Conservation (phyloP, 2,888 invertebrate genomes). For the Pediacus dermestoides region DNA sequence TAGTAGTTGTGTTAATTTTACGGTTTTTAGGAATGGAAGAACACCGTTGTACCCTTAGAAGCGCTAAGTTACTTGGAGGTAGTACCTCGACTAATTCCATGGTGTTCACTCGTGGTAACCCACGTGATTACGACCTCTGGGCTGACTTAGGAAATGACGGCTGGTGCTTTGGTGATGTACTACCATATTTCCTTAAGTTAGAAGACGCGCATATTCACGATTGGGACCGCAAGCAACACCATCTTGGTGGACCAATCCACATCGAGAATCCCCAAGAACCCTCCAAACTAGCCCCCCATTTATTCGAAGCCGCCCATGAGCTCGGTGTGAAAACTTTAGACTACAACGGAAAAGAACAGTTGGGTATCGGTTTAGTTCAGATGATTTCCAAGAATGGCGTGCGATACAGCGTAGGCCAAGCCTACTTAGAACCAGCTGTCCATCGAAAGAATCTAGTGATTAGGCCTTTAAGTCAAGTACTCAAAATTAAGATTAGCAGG, state of each 20-base stretch:
- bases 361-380: slow-evolving; percentile 62
- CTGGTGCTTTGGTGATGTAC: slow-evolving; percentile 69
- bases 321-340: slow-evolving; percentile 59
- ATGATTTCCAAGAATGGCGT: slow-evolving; percentile 63
- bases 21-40: slow-evolving; percentile 31
- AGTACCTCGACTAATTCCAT: slow-evolving; percentile 77
- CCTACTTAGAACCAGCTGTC: slow-evolving; percentile 59
- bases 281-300: slow-evolving; percentile 35
- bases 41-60: slow-evolving; percentile 33
- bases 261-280: slow-evolving; percentile 46
- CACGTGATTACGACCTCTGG: slow-evolving; percentile 75
- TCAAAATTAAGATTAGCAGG: slow-evolving; percentile 57
- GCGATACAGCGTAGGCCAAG: slow-evolving; percentile 64
- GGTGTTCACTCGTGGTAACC: slow-evolving; percentile 72
- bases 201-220: slow-evolving; percentile 65
- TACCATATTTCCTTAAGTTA: slow-evolving; percentile 74
- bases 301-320: slow-evolving; percentile 61
- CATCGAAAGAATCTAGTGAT: slow-evolving; percentile 61
- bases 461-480: slow-evolving; percentile 58
- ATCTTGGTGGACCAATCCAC: slow-evolving; percentile 56
- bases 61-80: slow-evolving; percentile 79
- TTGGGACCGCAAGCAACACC: slow-evolving; percentile 55
- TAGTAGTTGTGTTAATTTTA: slow-evolving; percentile 1
- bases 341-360: slow-evolving; percentile 60
- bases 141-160: slow-evolving; percentile 65